phyloP scores from a whole-genome alignment of 2,113 vertebrate genomes.

The Malurus elegans region DNA sequence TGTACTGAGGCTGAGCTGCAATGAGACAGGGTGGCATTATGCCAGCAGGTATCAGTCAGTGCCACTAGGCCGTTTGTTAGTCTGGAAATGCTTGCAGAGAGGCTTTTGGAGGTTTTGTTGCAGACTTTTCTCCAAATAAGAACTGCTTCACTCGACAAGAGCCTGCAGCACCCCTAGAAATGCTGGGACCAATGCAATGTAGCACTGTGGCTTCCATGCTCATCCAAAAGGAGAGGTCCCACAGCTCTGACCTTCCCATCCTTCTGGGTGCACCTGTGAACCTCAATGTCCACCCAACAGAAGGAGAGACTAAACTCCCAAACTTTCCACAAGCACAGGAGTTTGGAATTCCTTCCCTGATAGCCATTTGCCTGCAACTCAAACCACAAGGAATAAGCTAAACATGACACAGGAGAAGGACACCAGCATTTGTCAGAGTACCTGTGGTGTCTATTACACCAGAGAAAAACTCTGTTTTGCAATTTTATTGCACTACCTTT shows the following conservation, averaged over 20 bases:
- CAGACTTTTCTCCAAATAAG: not conserved
- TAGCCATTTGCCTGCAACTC: not conserved
- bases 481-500: slow-evolving; percentile 56
- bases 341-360: not conserved
- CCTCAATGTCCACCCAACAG: not conserved
- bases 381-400: not conserved
- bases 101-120: not conserved
- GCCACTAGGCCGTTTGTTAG: not conserved
- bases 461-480: slow-evolving; percentile 34
- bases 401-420: not conserved
- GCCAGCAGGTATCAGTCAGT: slow-evolving; percentile 28
- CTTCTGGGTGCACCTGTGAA: not conserved
- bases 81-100: not conserved
- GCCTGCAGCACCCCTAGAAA: not conserved
- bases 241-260: not conserved
- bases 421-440: not conserved
- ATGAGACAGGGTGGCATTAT: not conserved
- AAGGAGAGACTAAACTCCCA: not conserved
- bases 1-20: not conserved
- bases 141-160: not conserved
- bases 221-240: not conserved
- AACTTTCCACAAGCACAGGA: not conserved
- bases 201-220: not conserved
- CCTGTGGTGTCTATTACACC: not conserved
- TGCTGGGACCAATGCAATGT: accelerated